Evolutionary conservation across 2,113 vertebrate species (phyloP).

Genomic region (Cottus gobio): DNA sequence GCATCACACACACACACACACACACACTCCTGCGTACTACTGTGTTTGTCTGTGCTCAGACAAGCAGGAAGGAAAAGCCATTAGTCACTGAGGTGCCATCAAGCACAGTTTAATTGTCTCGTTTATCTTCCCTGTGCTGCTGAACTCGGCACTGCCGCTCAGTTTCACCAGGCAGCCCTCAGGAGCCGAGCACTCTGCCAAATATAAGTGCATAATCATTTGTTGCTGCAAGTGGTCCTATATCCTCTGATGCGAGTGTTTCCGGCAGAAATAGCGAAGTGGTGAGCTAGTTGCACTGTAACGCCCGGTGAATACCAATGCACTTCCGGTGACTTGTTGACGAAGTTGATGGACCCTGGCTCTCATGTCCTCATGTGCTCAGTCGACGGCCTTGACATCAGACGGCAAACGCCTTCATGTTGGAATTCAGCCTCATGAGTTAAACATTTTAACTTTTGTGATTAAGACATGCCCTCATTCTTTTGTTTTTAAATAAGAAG

Average conservation of each 20-base stretch:
- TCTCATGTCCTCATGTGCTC: background rate
- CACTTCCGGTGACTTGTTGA: constrained; percentile 15
- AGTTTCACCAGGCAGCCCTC: constrained; percentile 28
- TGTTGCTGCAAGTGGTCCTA: constrained; percentile 12
- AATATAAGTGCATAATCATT: constrained; percentile 41
- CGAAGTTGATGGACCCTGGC: background rate
- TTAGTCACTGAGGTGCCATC: constrained; percentile 76
- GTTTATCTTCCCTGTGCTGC: constrained; percentile 65
- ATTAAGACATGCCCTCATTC: background rate
- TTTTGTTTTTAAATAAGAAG: background rate
- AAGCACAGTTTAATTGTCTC: constrained; percentile 67
- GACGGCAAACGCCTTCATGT: background rate
- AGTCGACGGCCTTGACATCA: background rate
- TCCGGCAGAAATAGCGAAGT: constrained; percentile 15
- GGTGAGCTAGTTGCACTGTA: background rate
- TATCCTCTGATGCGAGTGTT: constrained; percentile 1
- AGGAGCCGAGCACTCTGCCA: constrained; percentile 22
- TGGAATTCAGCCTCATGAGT: background rate
- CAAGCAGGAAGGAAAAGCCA: constrained; percentile 67
- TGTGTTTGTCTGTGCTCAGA: constrained; percentile 65
- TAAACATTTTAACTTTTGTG: background rate
- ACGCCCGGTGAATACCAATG: constrained; percentile 22
- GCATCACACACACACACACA: constrained; percentile 1
- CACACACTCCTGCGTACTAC: constrained; percentile 34
- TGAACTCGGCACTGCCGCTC: constrained; percentile 34